Conservation (phyloP, 2,113 vertebrate species). For the Pontoporia blainvillei region DNA sequence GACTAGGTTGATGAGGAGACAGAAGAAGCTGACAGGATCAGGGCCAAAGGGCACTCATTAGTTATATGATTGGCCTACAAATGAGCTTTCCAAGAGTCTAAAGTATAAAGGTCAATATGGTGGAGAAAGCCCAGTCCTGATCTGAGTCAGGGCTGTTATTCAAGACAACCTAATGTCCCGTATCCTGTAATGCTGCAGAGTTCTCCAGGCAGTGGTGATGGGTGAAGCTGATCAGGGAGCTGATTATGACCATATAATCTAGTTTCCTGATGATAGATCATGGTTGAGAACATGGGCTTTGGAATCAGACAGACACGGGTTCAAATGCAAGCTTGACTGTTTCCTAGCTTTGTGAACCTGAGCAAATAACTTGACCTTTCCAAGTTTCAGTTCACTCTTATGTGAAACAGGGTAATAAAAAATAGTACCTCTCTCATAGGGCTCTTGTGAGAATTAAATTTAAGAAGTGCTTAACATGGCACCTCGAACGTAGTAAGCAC, state of each 20-base stretch:
- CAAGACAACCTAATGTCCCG: background rate
- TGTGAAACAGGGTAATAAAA: background rate
- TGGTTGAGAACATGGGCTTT: background rate
- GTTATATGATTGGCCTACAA: background rate
- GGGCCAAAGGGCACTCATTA: background rate
- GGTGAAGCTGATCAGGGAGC: background rate
- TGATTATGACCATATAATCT: background rate
- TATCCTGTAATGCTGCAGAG: background rate
- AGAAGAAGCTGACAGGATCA: background rate
- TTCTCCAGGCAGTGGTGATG: background rate
- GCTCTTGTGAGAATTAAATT: background rate
- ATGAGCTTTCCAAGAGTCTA: background rate
- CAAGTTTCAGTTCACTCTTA: background rate
- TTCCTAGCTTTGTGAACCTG: conserved; percentile 6
- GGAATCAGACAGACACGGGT: background rate
- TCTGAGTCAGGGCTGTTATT: background rate
- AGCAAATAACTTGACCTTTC: background rate
- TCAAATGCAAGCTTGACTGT: background rate
- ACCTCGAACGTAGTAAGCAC: background rate
- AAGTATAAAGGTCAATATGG: background rate
- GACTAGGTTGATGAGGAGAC: background rate
- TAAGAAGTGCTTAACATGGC: background rate
- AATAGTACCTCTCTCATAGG: background rate
- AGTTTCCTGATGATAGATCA: background rate
- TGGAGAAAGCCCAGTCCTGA: background rate